Evolutionary conservation across 2,113 vertebrate species (phyloP), one percentile per base, ranked within the genome.

Genomic region (Sciurus niger): DNA sequence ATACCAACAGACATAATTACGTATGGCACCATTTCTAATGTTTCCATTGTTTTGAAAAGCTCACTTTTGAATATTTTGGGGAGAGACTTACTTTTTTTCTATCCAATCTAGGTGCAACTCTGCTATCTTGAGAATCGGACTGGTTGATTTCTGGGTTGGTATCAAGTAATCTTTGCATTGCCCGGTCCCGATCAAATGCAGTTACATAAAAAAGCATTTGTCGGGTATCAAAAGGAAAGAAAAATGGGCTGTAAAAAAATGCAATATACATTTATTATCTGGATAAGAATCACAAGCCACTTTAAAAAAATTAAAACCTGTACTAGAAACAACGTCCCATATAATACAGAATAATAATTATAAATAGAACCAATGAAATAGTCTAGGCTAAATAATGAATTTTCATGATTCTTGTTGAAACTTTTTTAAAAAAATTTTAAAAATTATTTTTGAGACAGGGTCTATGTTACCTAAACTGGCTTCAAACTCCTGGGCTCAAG

Each of bases 181-280:
- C 99, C 98, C 99, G 99, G 97, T 99, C 99, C 3, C 99, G 99
- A 97, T 99, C 99, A 98, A 99, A 99, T n/a, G 99, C 99, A n/a
- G 99, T 99, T 68, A 99, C 99, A 67, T 99, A 99, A 98, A 99
- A 99, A 84, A 99, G 98, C 99, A 99, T 99, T 99, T 99, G 99
- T 96, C 99, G 99, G 37, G 99, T 99, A 98, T 99, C 99, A 97
- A 99, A 99, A 0, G 99, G 99, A 98, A 99, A 99, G 99, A 99
- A 99, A 99, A 99, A 99, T 0, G 99, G 99, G 98, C 99, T 99
- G 98, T 30, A 97, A 95, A 97, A 94, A 98, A 97, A 96, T 84
- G 60, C 4, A 77, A 98, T 46, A 90, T 18, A 95, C 85, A 95
- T 76, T 91, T 74, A 95, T 89, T 89, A 92, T 77, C 11, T 79